Conservation (phyloP, 2,797 vertebrate species). For the Pogonophryne albipinna region DNA sequence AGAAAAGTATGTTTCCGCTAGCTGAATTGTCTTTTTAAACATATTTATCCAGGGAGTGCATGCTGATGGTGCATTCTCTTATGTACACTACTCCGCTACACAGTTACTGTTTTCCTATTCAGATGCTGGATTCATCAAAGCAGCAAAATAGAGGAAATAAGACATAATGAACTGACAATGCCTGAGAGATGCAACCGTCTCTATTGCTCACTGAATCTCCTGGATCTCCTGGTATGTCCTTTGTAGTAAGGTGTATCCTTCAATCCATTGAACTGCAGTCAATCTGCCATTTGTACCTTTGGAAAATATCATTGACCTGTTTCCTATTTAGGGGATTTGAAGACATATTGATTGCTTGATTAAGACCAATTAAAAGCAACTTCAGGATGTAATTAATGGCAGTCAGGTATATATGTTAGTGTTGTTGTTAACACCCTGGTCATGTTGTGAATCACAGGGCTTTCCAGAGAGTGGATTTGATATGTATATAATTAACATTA, state of each 20-base stretch:
- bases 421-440: too few relatives aligned
- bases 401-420: too few relatives aligned
- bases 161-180: conserved; percentile 4
- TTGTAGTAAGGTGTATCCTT: background rate
- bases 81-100: conserved; percentile 3
- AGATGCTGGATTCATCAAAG: conserved; percentile 17
- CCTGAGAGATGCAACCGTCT: background rate
- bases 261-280: too few relatives aligned
- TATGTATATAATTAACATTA: too few relatives aligned
- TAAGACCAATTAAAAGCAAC: too few relatives aligned
- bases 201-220: background rate
- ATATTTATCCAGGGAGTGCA: conserved; percentile 46
- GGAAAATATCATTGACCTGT: too few relatives aligned
- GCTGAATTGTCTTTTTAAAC: conserved; percentile 46
- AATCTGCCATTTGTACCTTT: too few relatives aligned
- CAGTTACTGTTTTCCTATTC: conserved; percentile 16
- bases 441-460: too few relatives aligned
- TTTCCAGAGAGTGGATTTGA: too few relatives aligned
- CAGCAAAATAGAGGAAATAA: conserved; percentile 19
- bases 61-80: background rate
- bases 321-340: too few relatives aligned
- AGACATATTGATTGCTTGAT: too few relatives aligned
- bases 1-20: conserved; percentile 68
- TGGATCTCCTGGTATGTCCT: background rate
- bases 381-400: too few relatives aligned